A percentile compares a stretch with the other conserved stretches of the same genome.
phyloP scores from a whole-genome alignment of 92 coral and sea anemone species.

The Epizoanthus ramosus region DNA sequence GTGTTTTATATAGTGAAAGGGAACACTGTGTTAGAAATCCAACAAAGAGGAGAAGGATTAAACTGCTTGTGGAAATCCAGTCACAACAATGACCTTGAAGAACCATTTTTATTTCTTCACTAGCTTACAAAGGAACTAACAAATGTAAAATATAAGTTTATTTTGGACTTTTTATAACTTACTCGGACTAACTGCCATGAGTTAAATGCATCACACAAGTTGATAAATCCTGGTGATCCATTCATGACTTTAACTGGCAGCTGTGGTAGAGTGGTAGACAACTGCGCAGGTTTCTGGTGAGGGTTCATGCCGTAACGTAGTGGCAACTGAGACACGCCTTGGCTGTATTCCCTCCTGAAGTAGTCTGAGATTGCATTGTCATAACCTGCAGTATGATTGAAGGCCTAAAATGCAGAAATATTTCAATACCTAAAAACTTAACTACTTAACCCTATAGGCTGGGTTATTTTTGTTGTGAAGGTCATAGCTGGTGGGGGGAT shows the following conservation, averaged over 20 bases:
- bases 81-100: too few species aligned
- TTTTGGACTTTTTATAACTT: neutral
- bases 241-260: conserved; percentile 90
- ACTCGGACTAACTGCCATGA: conserved; percentile 98
- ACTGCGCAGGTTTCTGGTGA: conserved; percentile 95
- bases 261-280: conserved; percentile 81
- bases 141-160: too few species aligned
- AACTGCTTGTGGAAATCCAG: too few species aligned
- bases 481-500: too few species aligned
- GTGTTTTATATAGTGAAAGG: too few species aligned
- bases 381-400: conserved; percentile 93
- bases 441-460: too few species aligned
- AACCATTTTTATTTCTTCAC: too few species aligned
- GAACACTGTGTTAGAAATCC: too few species aligned
- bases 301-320: conserved; percentile 98
- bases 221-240: conserved; percentile 97
- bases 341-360: conserved; percentile 90
- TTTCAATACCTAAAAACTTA: neutral
- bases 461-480: too few species aligned
- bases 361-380: conserved; percentile 95
- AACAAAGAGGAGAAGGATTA: too few species aligned
- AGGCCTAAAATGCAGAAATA: conserved; percentile 60
- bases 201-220: conserved; percentile 96
- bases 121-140: too few species aligned
- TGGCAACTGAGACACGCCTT: conserved; percentile 84